Evolutionary conservation across 53 echinoderm and acorn worm species (phyloP), one percentile per base, ranked within the genome.

Genomic region (Echinarachnius parma): DNA sequence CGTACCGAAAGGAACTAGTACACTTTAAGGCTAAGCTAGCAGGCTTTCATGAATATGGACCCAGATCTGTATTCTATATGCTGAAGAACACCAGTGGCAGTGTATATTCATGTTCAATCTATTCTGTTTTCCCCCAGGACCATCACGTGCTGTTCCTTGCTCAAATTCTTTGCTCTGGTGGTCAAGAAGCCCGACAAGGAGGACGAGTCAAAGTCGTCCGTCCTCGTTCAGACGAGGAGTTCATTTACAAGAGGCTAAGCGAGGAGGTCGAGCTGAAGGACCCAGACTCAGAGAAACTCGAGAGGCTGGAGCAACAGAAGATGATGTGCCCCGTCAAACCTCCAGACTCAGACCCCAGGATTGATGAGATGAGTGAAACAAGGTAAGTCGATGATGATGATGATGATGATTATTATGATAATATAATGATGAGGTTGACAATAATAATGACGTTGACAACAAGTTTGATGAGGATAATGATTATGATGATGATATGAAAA

Each of bases 121-220:
- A n/a, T n/a, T n/a, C n/a, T n/a, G n/a, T n/a, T n/a, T n/a, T n/a
- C n/a, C n/a, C n/a, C n/a, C n/a, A n/a, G n/a, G n/a, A n/a, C n/a
- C n/a, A n/a, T 2, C 34, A 90, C 86, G 86, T 90, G 23, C 79
- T 90, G 25, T 78, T 78, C 61, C 35, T 90, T 20, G 90, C 90
- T 0, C n/a, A 90, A 79, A 1, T 78, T 90, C 75, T 90, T 82
- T 47, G 86, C 90, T 14, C 67, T 90, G 34, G 84, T 90, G 52
- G 86, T 90, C 62, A 90, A 90, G 70, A 82, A 82, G 30, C 90
- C 86, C 0, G 90, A 90, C 82, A 85, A 90, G 55, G 90, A 90
- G 52, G 86, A 90, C 44, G 83, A 90, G 33, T 44, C 57, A 10
- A 78, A 62, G 7, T 84, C 81, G 34, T 66, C 90, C n/a, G 65